Evolutionary conservation across 2,888 invertebrate species (phyloP), one percentile per base, ranked within the genome.

Genomic region (Meganola albula): DNA sequence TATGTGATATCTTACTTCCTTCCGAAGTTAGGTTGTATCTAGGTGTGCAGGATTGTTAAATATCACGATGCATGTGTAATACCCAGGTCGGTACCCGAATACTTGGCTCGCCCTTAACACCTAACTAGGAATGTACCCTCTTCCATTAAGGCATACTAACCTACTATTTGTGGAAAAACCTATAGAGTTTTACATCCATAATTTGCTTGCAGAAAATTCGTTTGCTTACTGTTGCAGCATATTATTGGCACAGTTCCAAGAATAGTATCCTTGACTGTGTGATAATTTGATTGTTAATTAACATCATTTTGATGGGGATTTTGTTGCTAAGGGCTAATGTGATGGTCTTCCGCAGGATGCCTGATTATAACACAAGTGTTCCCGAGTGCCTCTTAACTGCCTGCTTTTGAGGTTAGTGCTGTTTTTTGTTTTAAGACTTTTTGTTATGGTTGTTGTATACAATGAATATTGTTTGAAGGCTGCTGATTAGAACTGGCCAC

Each of bases 351-450:
- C 79, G 69, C 84, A 84, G 85, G 83, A 72, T 48, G 63, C 72
- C 83, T 84, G 85, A 84, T 66, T 59, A 70, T 75, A 74, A 75
- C 74, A 64, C 64, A 68, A 74, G 77, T 79, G 77, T 66, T 71
- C 76, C 77, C 44, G 79, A 76, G 79, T 83, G 78, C 73, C 71
- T 67, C 63, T 60, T 85, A 84, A 85, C 75, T 46, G 83, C 82
- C 82, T 83, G 83, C 66, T 78, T 84, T 76, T 75, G 77, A 85
- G 85, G 85, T 85, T 77, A 83, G 85, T 84, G 49, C 39, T 40
- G 41, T 46, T 41, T 46, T 59, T 53, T 50, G 45, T 51, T 49
- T 53, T 47, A 34, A n/a, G n/a, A n/a, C n/a, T n/a, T n/a, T n/a
- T n/a, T n/a, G n/a, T n/a, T n/a, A n/a, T n/a, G n/a, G n/a, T n/a